Base-by-base conservation (phyloP, 2,797 vertebrate species). In the Myripristis jacobus region DNA sequence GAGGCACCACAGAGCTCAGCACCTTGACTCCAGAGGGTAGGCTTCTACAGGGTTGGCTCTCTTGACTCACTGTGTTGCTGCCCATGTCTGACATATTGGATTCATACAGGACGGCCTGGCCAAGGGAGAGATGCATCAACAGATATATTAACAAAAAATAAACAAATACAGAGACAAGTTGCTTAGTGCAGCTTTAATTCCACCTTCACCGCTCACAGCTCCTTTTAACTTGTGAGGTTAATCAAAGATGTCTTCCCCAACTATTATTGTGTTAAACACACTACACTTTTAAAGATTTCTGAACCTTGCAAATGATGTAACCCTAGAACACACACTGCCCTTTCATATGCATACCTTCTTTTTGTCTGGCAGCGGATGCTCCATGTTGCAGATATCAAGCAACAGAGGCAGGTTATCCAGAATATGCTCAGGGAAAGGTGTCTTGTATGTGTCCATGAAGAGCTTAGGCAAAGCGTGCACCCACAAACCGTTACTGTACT, bases 401-500 rank as follows among this genome's bases (percentile, higher is more conserved):
- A 98, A 89, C 1, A 89, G 66, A 46, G 94, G 89, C 2, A 98
- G 86, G 71, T 96, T 94, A 67, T 92, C 88, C 36, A 97, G 89
- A 71, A 94, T 1, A 2, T 94, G 80, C 63, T 93, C 86, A 0
- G 98, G 96, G 69, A 99, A 94, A 3, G 93, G 91, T 6, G 58
- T 83, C 91, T 96, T 96, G 85, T 95, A 97, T 0, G 92, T 90
- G 3, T 97, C 96, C 87, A 95, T 90, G 70, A 94, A 99, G 56
- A 97, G 92, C 82, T 95, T 95, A 1, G 98, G 96, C 80, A 98
- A 91, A 0, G 96, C 96, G 13, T 95, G 92, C 48, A 92, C 95
- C 98, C 98, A 99, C 66, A 99, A 88, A 53, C 98, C 98, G 19
- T 44, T 91, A 38, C 91, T 94, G 87, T 96, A 96, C 78, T 94